phyloP scores from a whole-genome alignment of 1,140 invertebrate genomes.

The Zaprionus ghesquierei region DNA sequence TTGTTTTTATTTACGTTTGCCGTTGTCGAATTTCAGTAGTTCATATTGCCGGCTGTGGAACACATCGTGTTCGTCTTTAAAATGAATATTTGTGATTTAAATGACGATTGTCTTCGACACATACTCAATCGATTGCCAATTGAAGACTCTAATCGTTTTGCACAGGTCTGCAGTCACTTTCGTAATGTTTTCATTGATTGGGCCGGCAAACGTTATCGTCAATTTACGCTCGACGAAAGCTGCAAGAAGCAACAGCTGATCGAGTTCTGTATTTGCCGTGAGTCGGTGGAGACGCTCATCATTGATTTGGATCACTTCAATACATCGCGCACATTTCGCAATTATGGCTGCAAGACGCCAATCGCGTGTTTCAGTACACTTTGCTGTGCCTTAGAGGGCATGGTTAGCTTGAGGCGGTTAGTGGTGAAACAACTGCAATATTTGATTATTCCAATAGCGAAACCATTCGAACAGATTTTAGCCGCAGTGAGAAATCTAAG shows the following conservation, averaged over 20 bases:
- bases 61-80: not conserved
- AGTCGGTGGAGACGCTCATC: slow-evolving; percentile 23
- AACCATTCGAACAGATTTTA: slow-evolving; percentile 44
- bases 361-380: slow-evolving; percentile 32
- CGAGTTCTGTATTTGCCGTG: slow-evolving; percentile 47
- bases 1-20: slow-evolving; percentile 3
- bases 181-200: slow-evolving; percentile 39
- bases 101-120: slow-evolving; percentile 47
- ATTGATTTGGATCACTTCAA: slow-evolving; percentile 51
- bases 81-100: slow-evolving; percentile 48
- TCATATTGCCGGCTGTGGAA: not conserved
- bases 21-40: slow-evolving; percentile 19
- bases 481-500: slow-evolving; percentile 17
- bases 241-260: slow-evolving; percentile 20
- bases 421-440: slow-evolving; percentile 17
- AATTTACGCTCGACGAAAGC: slow-evolving; percentile 25
- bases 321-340: not conserved
- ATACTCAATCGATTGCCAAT: slow-evolving; percentile 28
- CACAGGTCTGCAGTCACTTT: slow-evolving; percentile 47
- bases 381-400: slow-evolving; percentile 22
- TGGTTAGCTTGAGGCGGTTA: slow-evolving; percentile 32
- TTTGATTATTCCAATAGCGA: slow-evolving; percentile 1
- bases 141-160: slow-evolving; percentile 36
- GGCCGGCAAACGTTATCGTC: not conserved
- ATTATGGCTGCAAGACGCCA: slow-evolving; percentile 14